Conservation (phyloP, 2,888 invertebrate species). For the Sabatieria punctata region DNA sequence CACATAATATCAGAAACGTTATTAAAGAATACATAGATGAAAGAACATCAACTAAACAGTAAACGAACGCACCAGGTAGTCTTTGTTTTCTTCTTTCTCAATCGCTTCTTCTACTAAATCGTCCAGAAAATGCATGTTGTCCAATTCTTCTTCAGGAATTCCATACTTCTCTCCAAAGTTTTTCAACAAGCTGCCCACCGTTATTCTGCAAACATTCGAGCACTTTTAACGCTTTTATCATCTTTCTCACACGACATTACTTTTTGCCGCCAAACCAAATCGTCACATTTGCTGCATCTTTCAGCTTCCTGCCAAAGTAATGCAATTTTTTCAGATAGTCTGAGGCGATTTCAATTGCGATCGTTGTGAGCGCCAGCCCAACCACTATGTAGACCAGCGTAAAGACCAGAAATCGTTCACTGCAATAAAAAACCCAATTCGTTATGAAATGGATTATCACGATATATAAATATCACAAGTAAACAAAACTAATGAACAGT, state of each 20-base stretch:
- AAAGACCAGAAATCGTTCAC: not conserved
- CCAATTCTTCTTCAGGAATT: not conserved
- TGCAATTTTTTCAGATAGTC: constrained; percentile 4
- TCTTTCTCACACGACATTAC: not conserved
- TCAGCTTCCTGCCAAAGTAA: too few species aligned
- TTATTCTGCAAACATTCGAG: constrained; percentile 1
- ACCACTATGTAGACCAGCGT: not conserved
- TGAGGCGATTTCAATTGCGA: constrained; percentile 1
- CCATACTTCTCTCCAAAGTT: constrained; percentile 3
- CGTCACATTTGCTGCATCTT: not conserved
- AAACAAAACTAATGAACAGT: too few species aligned
- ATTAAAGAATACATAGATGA: too few species aligned
- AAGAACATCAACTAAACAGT: too few species aligned
- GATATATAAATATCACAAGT: too few species aligned
- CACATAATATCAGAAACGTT: too few species aligned
- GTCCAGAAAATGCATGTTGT: not conserved
- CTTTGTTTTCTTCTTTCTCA: not conserved
- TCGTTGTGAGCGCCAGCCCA: constrained; percentile 2
- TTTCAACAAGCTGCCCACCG: not conserved
- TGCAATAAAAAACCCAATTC: not conserved
- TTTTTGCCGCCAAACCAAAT: constrained; percentile 3
- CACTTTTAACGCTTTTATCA: not conserved
- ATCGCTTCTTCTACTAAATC: not conserved
- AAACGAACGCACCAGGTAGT: too few species aligned
- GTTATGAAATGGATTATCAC: too few species aligned